Base-by-base conservation (phyloP, 1,140 invertebrate genomes). In the Pentalonia nigronervosa region DNA sequence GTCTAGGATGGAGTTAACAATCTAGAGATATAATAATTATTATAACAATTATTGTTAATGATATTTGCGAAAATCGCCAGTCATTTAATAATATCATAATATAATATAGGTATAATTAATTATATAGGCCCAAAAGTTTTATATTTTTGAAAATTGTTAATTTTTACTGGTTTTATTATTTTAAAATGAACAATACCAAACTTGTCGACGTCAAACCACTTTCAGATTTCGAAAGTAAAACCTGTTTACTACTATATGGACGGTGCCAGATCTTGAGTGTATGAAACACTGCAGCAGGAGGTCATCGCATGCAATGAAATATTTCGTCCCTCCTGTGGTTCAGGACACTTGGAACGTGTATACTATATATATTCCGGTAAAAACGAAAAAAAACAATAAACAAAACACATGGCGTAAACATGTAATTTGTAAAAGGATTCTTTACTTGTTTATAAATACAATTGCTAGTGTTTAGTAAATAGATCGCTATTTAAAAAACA, bases 161-260 rank as follows among this genome's bases (percentile, higher is more conserved):
- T 67, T 67, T 53, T 67, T 45, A 45, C 81, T 41, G 36, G 81
- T 84, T 84, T 84, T 23, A 84, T 45, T 45, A 36, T 86, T n/a
- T 48, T 87, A 87, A n/a, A 34, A 50, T n/a, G 86, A 87, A 87
- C 47, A 87, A 87, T 87, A 87, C 86, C 86, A 50, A 87, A 87
- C 47, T 87, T n/a, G 86, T 87, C 86, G 86, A 48, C 47, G n/a
- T 48, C 30, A 48, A 48, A 87, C 86, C 86, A 87, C 86, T 87
- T 87, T 87, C 86, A n/a, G 86, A 87, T 87, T 87, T 87, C 86
- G 86, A 87, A 87, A 87, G 86, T 50, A 87, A 87, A 87, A 87
- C 86, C 86, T 47, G 86, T 87, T 87, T 87, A 34, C 30, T 30
- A 50, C 47, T 30, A 88, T 21, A 34, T 50, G 86, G 47, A 50